Base-by-base conservation (phyloP, 2,113 vertebrate species). In the Myotis brandtii region DNA sequence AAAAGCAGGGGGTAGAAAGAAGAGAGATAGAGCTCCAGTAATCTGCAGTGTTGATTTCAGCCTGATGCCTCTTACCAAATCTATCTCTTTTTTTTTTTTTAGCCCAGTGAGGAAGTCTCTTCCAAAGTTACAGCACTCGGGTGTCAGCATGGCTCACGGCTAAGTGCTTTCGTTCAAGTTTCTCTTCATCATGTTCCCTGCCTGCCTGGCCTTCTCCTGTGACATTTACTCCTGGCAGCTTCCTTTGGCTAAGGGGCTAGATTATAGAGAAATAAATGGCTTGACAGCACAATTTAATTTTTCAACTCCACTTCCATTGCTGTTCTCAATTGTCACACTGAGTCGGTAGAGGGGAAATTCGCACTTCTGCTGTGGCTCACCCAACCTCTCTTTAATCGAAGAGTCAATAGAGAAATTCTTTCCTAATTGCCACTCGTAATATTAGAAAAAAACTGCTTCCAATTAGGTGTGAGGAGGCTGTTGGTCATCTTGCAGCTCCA, bases 341-440 rank as follows among this genome's bases (percentile, higher is more conserved):
- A n/a, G 14, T 66, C 80, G 17, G n/a, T 46, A 37, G 32, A 81
- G n/a, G n/a, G 40, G 56, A 87, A 91, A 62, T 3, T 75, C 2
- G 1, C 66, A n/a, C 23, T 86, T 93, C 37, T 76, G 8, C 50
- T 62, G 76, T 30, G 5, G 34, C 12, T 46, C 32, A 54, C 12
- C 52, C 48, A 79, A 87, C 0, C 23, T 92, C 27, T 67, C n/a
- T 81, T 81, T 92, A 92, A 89, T 69, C 23, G 43, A 92, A 89
- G 34, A 75, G 21, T 66, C 43, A 92, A 64, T 83, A 50, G 25
- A 75, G 6, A 13, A 34, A 66, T 75, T 48, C 34, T 95, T 80
- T 82, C 18, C 80, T 85, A 73, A 84, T 27, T 66, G 32, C 14
- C 54, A 76, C 2, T 25, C 25, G 34, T 91, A 86, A 27, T 76